Percentiles rank a stretch among this genome's conserved stretches.
Evolutionary conservation across 2,888 invertebrate genomes (phyloP).

Genomic region (Myathropa florea): DNA sequence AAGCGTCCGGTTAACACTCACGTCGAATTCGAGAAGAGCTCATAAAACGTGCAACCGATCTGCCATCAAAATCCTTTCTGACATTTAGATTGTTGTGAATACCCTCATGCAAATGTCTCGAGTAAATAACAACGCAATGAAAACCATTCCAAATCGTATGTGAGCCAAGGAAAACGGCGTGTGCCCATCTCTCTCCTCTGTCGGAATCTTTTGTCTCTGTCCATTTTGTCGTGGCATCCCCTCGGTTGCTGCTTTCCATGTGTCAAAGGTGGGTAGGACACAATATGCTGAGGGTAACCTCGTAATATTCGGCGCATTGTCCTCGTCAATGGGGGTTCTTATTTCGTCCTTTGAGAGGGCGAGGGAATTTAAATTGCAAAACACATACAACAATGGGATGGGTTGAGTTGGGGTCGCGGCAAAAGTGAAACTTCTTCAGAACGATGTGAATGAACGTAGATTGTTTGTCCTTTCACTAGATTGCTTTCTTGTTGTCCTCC

Average conservation of each 20-base stretch:
- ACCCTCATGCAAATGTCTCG: slow-evolving; percentile 37
- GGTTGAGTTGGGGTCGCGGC: neutral
- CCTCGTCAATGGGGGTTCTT: neutral
- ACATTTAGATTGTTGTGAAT: neutral
- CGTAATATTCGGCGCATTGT: slow-evolving; percentile 8
- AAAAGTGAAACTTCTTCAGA: slow-evolving; percentile 43
- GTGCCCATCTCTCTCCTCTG: neutral
- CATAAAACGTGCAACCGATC: neutral
- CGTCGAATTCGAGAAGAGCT: neutral
- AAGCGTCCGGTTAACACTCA: neutral
- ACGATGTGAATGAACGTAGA: slow-evolving; percentile 45
- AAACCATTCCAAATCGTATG: slow-evolving; percentile 32
- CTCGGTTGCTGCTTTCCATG: too few species aligned
- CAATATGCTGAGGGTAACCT: neutral
- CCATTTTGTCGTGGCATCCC: too few species aligned
- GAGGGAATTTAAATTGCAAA: slow-evolving; percentile 14
- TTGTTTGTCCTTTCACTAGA: slow-evolving; percentile 32
- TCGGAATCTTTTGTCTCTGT: too few species aligned
- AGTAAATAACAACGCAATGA: slow-evolving; percentile 44
- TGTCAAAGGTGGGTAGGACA: neutral
- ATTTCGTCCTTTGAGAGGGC: neutral
- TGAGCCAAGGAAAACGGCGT: slow-evolving; percentile 3
- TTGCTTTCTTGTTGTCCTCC: slow-evolving; percentile 16
- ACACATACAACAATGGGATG: neutral
- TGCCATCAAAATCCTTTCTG: neutral